Evolutionary conservation across 2,113 vertebrate genomes (phyloP), one percentile per base, ranked within the genome.

Genomic region (Corydoras sp.): DNA sequence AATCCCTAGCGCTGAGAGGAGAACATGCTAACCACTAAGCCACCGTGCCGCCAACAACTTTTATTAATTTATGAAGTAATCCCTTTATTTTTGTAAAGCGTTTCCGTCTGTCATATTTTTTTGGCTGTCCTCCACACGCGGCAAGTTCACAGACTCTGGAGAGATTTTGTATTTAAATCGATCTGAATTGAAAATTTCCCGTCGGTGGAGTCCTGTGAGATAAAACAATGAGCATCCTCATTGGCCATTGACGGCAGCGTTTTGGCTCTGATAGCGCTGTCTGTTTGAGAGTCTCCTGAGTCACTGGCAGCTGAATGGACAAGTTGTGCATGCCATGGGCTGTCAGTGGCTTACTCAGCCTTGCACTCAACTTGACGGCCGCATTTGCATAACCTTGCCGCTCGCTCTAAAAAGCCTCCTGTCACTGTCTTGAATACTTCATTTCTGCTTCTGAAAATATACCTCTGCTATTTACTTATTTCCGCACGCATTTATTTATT

Each of bases 261-360:
- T 66, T 71, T 72, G 73, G 69, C 73, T 79, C 60, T 79, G 77
- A 79, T 79, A 49, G 69, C 63, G 69, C 65, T 75, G 77, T 75
- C 77, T 79, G 73, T 79, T 75, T 69, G 59, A 68, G 69, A 75
- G 77, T 75, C 73, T 79, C 77, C 74, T 67, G 77, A 79, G 81
- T 86, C 81, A 59, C 68, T 81, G 80, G 67, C 68, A 85, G 87
- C 83, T 76, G 73, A 77, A 81, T 83, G 88, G 87, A 87, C 90
- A 88, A 88, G 88, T 87, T 89, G 87, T 90, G 87, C 86, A 87
- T 84, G 90, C 85, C 86, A 89, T 83, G 86, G 88, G 86, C 89
- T 88, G 88, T 91, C 90, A 90, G 88, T 86, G 86, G 86, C 88
- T 87, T 89, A 86, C 86, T 90, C 90, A 91, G 84, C 89, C 90